Evolutionary conservation across 2,113 vertebrate species (phyloP).

Genomic region (Alces alces): DNA sequence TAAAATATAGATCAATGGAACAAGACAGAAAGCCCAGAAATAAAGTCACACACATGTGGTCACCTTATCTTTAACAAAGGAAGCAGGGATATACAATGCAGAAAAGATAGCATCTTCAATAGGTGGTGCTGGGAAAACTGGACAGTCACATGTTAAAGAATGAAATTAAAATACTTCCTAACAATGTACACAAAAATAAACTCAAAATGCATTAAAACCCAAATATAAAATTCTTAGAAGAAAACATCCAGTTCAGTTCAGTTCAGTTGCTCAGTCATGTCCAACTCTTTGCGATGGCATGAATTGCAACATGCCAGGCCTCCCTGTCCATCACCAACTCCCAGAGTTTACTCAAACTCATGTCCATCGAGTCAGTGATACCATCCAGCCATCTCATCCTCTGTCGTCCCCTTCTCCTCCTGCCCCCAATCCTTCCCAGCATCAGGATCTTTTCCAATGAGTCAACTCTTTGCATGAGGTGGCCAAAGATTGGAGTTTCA

Average conservation of each 20-base stretch:
- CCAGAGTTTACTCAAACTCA: too few species aligned
- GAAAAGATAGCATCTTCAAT: not conserved
- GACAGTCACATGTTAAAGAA: not conserved
- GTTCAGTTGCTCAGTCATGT: too few species aligned
- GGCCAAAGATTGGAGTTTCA: too few species aligned
- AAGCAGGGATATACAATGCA: not conserved
- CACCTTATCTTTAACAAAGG: not conserved
- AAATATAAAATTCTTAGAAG: not conserved
- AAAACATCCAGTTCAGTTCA: not conserved
- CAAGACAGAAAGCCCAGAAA: not conserved
- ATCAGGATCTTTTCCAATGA: too few species aligned
- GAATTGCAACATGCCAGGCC: too few species aligned
- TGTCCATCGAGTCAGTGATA: too few species aligned
- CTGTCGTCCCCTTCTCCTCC: too few species aligned
- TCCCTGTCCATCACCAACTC: too few species aligned
- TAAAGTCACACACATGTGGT: not conserved
- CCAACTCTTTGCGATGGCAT: too few species aligned
- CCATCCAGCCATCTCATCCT: too few species aligned
- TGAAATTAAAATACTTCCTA: not conserved
- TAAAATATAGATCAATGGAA: not conserved
- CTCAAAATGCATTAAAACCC: not conserved
- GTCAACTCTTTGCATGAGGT: too few species aligned
- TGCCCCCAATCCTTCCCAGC: too few species aligned
- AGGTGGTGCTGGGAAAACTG: not conserved
- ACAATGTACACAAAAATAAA: not conserved